phyloP scores from a whole-genome alignment of 2,113 vertebrate genomes.

The Ceyx margarethae region DNA sequence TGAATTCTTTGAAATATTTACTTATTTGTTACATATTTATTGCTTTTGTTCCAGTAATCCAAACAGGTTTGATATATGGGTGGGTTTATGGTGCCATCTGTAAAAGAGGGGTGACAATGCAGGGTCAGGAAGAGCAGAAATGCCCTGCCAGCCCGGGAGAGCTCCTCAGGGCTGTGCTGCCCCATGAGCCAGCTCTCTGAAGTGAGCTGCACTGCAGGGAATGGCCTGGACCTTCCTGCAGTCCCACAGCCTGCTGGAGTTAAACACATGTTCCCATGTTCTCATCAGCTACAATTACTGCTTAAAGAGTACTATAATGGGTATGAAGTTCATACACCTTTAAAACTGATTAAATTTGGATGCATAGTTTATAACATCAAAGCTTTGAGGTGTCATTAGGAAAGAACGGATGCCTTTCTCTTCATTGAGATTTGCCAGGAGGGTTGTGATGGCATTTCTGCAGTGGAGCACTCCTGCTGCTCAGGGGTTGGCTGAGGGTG shows the following conservation, averaged over 20 bases:
- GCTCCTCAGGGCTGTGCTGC: background rate
- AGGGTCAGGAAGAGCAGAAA: background rate
- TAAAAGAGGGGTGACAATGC: background rate
- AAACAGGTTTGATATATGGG: background rate
- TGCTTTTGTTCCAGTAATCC: background rate
- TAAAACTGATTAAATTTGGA: background rate
- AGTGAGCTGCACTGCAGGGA: background rate
- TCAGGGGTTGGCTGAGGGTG: background rate
- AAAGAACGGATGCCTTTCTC: background rate
- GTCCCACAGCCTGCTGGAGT: background rate
- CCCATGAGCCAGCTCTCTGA: rapidly evolving
- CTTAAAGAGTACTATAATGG: background rate
- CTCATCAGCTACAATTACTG: background rate
- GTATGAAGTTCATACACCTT: background rate
- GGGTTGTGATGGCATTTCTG: background rate
- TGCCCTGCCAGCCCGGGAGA: background rate
- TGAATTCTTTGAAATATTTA: background rate
- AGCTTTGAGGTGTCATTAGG: background rate
- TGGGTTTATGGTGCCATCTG: background rate
- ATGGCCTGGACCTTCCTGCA: background rate
- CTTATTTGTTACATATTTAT: background rate
- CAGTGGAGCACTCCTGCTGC: background rate
- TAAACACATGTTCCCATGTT: rapidly evolving
- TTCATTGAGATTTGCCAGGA: background rate
- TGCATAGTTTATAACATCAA: background rate